Evolutionary conservation across 2,797 vertebrate species (phyloP).

Genomic region (Crax fasciolata): DNA sequence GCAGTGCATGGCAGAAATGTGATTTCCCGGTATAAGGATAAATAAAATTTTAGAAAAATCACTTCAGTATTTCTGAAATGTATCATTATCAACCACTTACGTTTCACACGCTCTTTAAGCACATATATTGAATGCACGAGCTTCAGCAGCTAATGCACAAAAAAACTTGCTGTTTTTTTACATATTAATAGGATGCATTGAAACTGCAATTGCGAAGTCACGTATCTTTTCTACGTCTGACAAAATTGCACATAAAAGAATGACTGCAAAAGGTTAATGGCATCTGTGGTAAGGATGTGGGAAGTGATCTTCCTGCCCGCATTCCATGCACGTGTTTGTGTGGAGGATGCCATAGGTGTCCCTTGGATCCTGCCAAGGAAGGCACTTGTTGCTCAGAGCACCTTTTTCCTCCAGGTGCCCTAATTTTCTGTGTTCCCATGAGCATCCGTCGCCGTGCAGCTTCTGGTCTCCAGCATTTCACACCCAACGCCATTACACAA

Average conservation of each 20-base stretch:
- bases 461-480: background rate
- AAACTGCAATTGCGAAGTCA: background rate
- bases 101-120: background rate
- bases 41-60: background rate
- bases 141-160: background rate
- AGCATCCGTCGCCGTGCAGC: background rate
- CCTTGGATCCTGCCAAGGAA: background rate
- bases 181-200: background rate
- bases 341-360: background rate
- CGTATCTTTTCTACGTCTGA: background rate
- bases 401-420: background rate
- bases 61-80: background rate
- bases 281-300: background rate
- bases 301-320: background rate
- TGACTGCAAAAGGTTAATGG: background rate
- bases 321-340: background rate
- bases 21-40: background rate
- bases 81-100: fast-evolving
- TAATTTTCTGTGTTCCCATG: background rate
- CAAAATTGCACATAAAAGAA: background rate
- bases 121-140: fast-evolving
- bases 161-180: background rate
- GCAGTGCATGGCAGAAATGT: background rate
- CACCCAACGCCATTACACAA: background rate
- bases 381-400: background rate